These are phyloP conservation scores for Anas platyrhynchos DNA, from an alignment of 2,113 vertebrate genomes.

Conservation along the genomic window DNA sequence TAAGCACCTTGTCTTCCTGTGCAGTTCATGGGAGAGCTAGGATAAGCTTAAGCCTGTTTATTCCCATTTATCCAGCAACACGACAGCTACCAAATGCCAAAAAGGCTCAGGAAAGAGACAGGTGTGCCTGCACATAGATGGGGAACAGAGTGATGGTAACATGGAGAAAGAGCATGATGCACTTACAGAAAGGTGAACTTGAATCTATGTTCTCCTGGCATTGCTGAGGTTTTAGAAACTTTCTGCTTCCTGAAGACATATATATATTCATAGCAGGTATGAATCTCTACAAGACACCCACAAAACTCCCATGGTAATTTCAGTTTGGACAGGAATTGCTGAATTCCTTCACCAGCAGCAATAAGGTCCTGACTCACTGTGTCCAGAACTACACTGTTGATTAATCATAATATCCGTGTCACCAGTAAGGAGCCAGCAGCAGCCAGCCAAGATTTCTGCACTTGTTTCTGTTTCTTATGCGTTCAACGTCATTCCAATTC, in stretches of 20 bases:
- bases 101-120: neutral
- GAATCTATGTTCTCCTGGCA: neutral
- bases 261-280: fast-evolving
- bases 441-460: neutral
- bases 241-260: fast-evolving
- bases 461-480: neutral
- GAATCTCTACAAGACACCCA: neutral
- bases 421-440: conserved; percentile 24
- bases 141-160: neutral
- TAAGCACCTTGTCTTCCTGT: neutral
- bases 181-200: neutral
- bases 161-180: neutral
- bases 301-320: neutral
- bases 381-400: neutral
- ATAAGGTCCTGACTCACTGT: neutral
- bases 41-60: neutral
- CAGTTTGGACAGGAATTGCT: neutral
- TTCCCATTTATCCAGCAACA: neutral
- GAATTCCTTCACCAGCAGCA: neutral
- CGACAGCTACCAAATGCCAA: neutral
- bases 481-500: neutral
- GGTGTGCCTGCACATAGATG: neutral
- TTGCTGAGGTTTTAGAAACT: neutral
- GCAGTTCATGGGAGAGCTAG: neutral
- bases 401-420: neutral